These are phyloP conservation scores for Graphium colonna DNA, from an alignment of 2,888 invertebrate genomes.

Conservation along the genomic window DNA sequence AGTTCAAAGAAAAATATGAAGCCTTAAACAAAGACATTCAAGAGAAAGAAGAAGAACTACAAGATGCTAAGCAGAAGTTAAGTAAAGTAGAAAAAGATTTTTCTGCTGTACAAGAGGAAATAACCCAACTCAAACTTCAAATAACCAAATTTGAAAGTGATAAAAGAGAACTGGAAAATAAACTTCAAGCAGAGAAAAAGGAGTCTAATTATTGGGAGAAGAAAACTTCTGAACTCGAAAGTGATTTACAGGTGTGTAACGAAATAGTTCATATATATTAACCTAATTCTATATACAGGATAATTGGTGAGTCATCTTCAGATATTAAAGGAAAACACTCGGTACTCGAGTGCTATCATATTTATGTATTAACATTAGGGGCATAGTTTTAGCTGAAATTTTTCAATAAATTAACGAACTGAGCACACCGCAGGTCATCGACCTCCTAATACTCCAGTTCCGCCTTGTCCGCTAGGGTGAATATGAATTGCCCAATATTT, in stretches of 20 bases:
- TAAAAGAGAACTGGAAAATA: slow-evolving; percentile 83
- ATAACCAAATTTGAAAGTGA: slow-evolving; percentile 66
- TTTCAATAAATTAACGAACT: too few relatives aligned
- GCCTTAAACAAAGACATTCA: slow-evolving; percentile 52
- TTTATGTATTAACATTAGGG: too few relatives aligned
- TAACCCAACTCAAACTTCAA: slow-evolving; percentile 61
- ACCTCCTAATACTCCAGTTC: too few relatives aligned
- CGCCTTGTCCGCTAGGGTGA: too few relatives aligned
- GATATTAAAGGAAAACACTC: too few relatives aligned
- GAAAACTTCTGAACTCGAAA: slow-evolving; percentile 81
- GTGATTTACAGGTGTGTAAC: slow-evolving; percentile 72
- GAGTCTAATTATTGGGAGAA: slow-evolving; percentile 83
- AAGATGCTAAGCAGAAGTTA: slow-evolving; percentile 50
- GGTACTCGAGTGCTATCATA: too few relatives aligned
- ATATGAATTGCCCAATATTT: too few relatives aligned
- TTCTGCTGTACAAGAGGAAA: slow-evolving; percentile 48
- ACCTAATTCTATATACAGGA: too few relatives aligned
- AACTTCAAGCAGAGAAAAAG: slow-evolving; percentile 80
- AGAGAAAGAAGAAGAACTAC: slow-evolving; percentile 60
- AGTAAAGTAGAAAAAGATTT: slow-evolving; percentile 71
- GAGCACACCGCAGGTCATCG: too few relatives aligned
- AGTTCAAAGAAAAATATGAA: slow-evolving; percentile 69
- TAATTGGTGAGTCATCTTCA: too few relatives aligned
- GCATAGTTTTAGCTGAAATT: too few relatives aligned
- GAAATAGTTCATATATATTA: too few relatives aligned